Conservation (phyloP, 2,797 vertebrate genomes). For the Acipenser transmontanus region DNA sequence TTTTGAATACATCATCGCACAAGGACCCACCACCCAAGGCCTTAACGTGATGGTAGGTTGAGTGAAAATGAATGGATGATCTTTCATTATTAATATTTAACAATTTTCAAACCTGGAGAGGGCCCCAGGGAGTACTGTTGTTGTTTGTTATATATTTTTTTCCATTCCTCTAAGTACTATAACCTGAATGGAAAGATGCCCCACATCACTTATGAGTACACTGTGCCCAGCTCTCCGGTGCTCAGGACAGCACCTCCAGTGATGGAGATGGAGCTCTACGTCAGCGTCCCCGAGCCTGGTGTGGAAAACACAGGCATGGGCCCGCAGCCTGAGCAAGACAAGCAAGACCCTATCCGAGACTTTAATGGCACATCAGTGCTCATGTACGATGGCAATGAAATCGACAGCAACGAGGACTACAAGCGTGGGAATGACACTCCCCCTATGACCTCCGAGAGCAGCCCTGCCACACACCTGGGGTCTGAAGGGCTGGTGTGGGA, state of each 20-base stretch:
- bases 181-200: slow-evolving; percentile 84
- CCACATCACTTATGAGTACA: slow-evolving; percentile 81
- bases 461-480: slow-evolving; percentile 10
- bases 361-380: slow-evolving; percentile 20
- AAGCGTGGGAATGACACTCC: slow-evolving; percentile 36
- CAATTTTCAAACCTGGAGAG: background rate
- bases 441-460: slow-evolving; percentile 22
- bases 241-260: slow-evolving; percentile 35
- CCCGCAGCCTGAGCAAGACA: background rate
- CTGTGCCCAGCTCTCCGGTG: slow-evolving; percentile 48
- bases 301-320: slow-evolving; percentile 18
- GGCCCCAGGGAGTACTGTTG: background rate
- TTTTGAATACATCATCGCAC: slow-evolving; percentile 82
- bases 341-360: background rate
- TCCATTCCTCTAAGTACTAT: slow-evolving; percentile 63
- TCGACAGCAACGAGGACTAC: slow-evolving; percentile 20
- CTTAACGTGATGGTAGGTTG: slow-evolving; percentile 78
- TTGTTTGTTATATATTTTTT: background rate
- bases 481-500: slow-evolving; percentile 26
- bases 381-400: slow-evolving; percentile 30
- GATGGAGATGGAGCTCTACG: slow-evolving; percentile 34
- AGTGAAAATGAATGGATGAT: slow-evolving; percentile 26
- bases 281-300: slow-evolving; percentile 28
- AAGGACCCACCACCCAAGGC: slow-evolving; percentile 77
- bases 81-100: background rate